phyloP scores from a whole-genome alignment of 2,113 vertebrate species.

The Dicentrarchus labrax region DNA sequence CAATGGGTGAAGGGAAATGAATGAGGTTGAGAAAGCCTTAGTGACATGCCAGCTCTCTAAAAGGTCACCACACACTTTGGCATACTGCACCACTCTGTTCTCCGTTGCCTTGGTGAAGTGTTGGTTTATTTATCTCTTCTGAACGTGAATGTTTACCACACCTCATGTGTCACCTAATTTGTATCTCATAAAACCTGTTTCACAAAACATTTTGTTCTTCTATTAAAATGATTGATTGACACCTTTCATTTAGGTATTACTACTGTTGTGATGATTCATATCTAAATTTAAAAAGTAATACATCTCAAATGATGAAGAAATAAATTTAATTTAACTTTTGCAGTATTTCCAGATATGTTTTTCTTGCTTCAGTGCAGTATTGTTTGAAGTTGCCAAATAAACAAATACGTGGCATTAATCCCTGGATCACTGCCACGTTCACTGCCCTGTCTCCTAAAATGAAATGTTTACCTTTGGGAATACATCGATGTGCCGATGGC shows the following conservation, averaged over 20 bases:
- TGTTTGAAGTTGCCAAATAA: neutral
- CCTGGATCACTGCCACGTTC: neutral
- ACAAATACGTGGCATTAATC: neutral
- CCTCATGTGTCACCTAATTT: neutral
- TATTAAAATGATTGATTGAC: neutral
- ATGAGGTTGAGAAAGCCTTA: slow-evolving; percentile 45
- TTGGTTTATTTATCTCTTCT: neutral
- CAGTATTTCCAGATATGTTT: neutral
- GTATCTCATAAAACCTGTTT: slow-evolving; percentile 23
- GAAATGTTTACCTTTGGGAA: neutral
- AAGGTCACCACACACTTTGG: slow-evolving; percentile 11
- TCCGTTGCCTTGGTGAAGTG: slow-evolving; percentile 49
- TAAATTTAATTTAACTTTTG: neutral
- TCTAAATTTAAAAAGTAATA: neutral
- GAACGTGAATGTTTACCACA: neutral
- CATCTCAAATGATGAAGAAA: neutral
- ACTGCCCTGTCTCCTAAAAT: neutral
- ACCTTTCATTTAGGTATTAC: neutral
- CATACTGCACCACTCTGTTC: slow-evolving; percentile 15
- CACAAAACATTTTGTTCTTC: neutral
- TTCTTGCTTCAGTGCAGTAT: neutral
- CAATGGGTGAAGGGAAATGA: slow-evolving; percentile 44
- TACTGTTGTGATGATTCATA: neutral
- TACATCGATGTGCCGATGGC: neutral
- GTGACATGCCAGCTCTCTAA: slow-evolving; percentile 37